phyloP scores from a whole-genome alignment of 2,797 vertebrate genomes.

The Synaphobranchus kaupii region DNA sequence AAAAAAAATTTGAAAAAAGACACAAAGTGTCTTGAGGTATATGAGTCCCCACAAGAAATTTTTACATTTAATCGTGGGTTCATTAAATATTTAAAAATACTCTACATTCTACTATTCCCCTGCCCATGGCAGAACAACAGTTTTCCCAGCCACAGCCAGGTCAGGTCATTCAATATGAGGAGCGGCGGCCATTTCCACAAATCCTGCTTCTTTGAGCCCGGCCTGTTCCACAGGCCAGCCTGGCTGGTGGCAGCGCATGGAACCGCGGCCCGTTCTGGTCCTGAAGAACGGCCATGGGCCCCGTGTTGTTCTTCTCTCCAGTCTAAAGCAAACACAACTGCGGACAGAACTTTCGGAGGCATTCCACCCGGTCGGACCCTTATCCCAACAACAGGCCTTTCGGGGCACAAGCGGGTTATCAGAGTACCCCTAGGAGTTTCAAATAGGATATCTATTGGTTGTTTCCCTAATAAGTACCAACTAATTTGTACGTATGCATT shows the following conservation, averaged over 20 bases:
- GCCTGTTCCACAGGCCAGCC: not conserved
- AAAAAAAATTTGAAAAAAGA: no score
- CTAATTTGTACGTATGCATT: not conserved
- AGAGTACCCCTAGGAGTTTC: no score
- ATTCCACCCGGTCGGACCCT: conserved; percentile 9
- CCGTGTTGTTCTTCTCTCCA: conserved; percentile 5
- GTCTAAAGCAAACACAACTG: not conserved
- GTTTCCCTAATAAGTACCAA: not conserved
- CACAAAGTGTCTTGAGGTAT: no score
- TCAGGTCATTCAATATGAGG: not conserved
- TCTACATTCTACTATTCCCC: not conserved
- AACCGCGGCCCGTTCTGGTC: not conserved
- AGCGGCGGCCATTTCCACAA: not conserved
- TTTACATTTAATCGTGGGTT: not conserved
- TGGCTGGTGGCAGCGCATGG: not conserved
- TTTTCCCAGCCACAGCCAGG: not conserved
- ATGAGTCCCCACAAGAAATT: not conserved
- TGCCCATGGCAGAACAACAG: not conserved
- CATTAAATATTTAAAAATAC: not conserved
- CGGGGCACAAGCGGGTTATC: not conserved
- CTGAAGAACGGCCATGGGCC: not conserved
- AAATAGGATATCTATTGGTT: not conserved
- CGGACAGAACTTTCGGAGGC: not conserved
- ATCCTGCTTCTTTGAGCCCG: not conserved
- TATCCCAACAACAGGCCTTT: conserved; percentile 13